phyloP scores from a whole-genome alignment of 2,113 vertebrate genomes.

The Chunga burmeisteri region DNA sequence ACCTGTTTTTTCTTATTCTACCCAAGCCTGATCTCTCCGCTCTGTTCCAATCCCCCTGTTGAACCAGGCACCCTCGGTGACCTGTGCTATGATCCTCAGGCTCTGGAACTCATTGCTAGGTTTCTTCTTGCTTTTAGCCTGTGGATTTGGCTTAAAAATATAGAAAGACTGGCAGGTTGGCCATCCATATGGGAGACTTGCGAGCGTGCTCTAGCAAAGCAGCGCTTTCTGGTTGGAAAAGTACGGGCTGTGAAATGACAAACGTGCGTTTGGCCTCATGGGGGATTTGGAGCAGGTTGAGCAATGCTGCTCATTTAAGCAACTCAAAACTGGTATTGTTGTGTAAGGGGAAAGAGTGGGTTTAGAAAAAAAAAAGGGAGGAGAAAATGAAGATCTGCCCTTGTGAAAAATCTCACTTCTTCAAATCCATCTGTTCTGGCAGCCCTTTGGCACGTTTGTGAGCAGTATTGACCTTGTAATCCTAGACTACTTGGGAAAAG shows the following conservation, averaged over 20 bases:
- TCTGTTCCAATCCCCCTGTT: background rate
- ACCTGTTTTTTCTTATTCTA: background rate
- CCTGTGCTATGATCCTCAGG: background rate
- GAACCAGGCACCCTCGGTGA: background rate
- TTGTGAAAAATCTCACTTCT: background rate
- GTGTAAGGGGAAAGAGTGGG: background rate
- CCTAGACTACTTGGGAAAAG: background rate
- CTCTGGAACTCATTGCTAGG: background rate
- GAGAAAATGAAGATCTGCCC: background rate
- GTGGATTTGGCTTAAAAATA: background rate
- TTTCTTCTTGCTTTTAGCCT: background rate
- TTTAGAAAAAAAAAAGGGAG: background rate
- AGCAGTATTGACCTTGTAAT: background rate
- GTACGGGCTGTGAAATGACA: background rate
- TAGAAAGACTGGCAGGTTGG: background rate
- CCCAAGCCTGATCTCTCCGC: background rate
- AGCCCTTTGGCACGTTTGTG: background rate
- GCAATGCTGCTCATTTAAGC: constrained; percentile 6
- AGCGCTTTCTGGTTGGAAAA: background rate
- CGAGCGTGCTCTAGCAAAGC: background rate
- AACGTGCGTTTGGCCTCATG: rapidly evolving
- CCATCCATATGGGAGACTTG: background rate
- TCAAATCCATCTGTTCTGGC: background rate
- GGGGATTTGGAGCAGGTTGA: background rate
- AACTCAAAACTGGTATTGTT: background rate